These are phyloP conservation scores for Hippocampus abdominalis DNA, from an alignment of 2,113 vertebrate species.

Conservation along the genomic window DNA sequence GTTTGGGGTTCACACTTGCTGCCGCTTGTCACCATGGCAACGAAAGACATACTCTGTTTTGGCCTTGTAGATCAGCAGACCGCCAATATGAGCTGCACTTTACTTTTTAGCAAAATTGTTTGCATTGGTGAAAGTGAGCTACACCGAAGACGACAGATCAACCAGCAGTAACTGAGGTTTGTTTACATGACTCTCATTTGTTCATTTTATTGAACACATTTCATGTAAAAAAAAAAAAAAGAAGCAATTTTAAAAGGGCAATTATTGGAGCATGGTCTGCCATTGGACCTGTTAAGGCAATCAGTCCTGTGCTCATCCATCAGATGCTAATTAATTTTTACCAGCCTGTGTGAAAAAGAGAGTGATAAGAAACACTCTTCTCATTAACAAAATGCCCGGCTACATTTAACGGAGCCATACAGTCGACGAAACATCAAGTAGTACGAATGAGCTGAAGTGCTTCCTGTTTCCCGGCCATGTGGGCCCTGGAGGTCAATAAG, in stretches of 20 bases:
- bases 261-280: no score
- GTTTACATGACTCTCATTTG: not conserved
- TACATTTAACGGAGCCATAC: constrained; percentile 41
- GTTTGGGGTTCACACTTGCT: not conserved
- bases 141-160: not conserved
- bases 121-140: not conserved
- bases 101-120: no score
- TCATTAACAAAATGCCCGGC: constrained; percentile 25
- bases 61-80: not conserved
- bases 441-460: constrained; percentile 17
- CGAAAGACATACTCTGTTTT: not conserved
- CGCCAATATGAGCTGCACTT: no score
- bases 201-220: not conserved
- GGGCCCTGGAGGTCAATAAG: constrained; percentile 49
- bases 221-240: no score
- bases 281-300: no score
- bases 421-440: constrained; percentile 9
- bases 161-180: not conserved
- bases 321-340: constrained; percentile 51
- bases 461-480: constrained; percentile 42
- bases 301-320: no score
- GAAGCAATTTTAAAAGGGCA: not conserved
- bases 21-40: not conserved
- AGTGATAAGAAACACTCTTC: constrained; percentile 24
- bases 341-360: constrained; percentile 27